Conservation (phyloP, 2,888 invertebrate species). For the Mystacides longicornis region DNA sequence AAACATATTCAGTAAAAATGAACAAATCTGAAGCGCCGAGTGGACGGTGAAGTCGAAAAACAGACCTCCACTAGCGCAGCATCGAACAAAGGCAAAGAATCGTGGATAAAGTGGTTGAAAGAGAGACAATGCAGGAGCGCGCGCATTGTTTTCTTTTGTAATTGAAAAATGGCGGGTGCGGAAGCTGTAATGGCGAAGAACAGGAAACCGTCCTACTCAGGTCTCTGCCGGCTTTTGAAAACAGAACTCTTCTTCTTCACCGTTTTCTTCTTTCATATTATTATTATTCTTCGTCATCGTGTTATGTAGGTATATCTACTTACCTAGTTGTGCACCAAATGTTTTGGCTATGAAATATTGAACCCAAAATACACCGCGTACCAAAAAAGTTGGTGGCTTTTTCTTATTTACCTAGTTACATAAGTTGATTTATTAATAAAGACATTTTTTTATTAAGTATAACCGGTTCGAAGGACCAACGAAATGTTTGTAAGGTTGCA, state of each 20-base stretch:
- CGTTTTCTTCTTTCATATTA: background rate
- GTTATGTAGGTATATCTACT: background rate
- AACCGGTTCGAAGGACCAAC: background rate
- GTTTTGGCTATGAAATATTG: background rate
- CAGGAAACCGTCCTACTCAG: constrained; percentile 25
- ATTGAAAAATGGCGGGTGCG: constrained; percentile 26
- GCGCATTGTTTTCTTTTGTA: constrained; percentile 26
- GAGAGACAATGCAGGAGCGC: constrained; percentile 18
- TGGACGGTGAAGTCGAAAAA: background rate
- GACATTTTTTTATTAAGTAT: too few species aligned
- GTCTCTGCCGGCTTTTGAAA: constrained; percentile 23
- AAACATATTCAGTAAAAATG: too few species aligned
- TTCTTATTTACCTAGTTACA: too few species aligned
- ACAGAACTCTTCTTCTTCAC: background rate
- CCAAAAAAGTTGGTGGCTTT: too few species aligned
- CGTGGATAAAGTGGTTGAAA: constrained; percentile 8
- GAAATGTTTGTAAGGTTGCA: background rate
- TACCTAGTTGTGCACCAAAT: background rate
- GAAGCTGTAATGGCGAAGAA: constrained; percentile 25
- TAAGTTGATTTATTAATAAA: too few species aligned
- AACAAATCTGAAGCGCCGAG: too few species aligned
- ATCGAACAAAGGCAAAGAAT: background rate
- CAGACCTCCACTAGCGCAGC: background rate
- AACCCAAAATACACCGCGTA: too few species aligned
- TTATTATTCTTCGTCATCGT: background rate